Base-by-base conservation (phyloP, 2,113 vertebrate genomes). In the Dicentrarchus labrax region DNA sequence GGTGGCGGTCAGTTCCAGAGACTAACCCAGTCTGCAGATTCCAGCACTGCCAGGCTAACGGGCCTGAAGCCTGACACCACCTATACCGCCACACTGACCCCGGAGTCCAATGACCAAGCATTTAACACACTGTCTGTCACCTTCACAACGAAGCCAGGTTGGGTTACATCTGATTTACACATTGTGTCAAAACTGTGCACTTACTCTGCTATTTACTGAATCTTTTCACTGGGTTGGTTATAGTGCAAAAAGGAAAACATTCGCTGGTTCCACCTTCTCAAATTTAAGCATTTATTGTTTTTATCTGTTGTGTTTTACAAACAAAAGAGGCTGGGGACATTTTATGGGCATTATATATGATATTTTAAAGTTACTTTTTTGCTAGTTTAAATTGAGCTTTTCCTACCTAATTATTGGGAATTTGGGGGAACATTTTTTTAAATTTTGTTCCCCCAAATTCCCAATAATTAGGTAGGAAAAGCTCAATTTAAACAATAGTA, bases 61-160 rank as follows among this genome's bases (percentile, higher is more conserved):
- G 89, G 86, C 72, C 96, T 99, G 2, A 82, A 85, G 6, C 95
- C 98, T 0, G 94, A 96, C 74, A 97, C 97, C n/a, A 96, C 92
- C 0, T 99, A 99, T 0, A 93, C 92, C 1, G 97, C 96, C 65
- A 96, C 88, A 0, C 96, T 99, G 69, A 91, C 93, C 10, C 96
- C 98, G 0, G 96, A 98, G 73, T 97, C 96, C 68, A 97, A 97
- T 16, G 41, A 93, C 41, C 93, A 82, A 19, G 87, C 89, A 9
- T 89, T 97, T 74, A 93, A 94, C 11, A 86, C 95, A 0, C 96
- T 97, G 61, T 95, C 86, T 0, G 92, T 96, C 2, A 92, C 88
- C 22, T 98, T 98, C 74, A 97, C 85, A 0, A 99, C 98, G 0
- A 94, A 96, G 75, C 85, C 95, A 94, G 97, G 97, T 98, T 48